Evolutionary conservation across 2,888 invertebrate genomes (phyloP).

Genomic region (Eristalis intricaria): DNA sequence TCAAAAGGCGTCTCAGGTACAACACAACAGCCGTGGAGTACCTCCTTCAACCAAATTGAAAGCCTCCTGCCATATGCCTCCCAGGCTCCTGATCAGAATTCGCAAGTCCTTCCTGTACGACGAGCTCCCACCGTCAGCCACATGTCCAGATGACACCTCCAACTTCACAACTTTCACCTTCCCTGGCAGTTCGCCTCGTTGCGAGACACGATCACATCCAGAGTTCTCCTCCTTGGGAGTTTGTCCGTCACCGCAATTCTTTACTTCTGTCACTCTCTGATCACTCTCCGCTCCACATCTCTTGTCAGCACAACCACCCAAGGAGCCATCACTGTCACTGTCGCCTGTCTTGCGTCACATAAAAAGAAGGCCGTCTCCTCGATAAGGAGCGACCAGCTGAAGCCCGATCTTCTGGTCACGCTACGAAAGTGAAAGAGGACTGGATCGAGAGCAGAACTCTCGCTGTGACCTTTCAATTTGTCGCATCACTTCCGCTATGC

Average conservation of each 20-base stretch:
- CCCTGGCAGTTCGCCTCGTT: no score
- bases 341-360: neutral
- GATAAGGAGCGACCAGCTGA: neutral
- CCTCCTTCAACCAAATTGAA: no score
- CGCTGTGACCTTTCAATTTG: slow-evolving; percentile 62
- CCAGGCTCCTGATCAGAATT: no score
- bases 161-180: no score
- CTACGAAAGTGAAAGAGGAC: neutral
- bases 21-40: no score
- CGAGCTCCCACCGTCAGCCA: no score
- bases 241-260: neutral
- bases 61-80: no score
- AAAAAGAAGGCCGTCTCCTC: neutral
- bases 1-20: no score
- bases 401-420: neutral
- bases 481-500: slow-evolving; percentile 39
- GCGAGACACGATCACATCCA: no score
- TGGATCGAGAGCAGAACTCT: neutral
- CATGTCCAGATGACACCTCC: no score
- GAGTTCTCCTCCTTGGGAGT: neutral
- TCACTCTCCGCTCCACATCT: neutral
- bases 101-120: no score
- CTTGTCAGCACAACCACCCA: neutral
- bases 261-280: neutral
- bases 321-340: neutral